A percentile compares a stretch with the other conserved stretches of the same genome.
Evolutionary conservation across 1,140 invertebrate species (phyloP).

Genomic region (Drosophila bipectinata): DNA sequence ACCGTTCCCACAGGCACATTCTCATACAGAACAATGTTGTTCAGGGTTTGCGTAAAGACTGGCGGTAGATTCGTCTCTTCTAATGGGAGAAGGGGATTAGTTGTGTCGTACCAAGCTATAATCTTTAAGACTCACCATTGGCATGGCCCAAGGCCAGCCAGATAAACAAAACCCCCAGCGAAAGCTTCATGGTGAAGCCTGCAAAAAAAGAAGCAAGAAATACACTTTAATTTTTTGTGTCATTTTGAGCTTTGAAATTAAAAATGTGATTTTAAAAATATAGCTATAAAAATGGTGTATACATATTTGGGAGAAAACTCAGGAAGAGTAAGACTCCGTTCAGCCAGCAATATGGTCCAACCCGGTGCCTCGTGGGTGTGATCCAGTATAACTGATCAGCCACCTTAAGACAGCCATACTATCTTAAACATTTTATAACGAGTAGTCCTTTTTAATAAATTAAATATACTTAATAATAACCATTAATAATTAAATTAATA

Average conservation of each 20-base stretch:
- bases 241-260: slow-evolving; percentile 4
- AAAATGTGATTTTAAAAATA: too few species aligned
- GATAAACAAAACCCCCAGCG: slow-evolving; percentile 36
- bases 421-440: too few species aligned
- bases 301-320: too few species aligned
- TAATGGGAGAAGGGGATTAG: neutral
- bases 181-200: slow-evolving; percentile 55
- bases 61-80: slow-evolving; percentile 87
- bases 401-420: too few species aligned
- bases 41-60: slow-evolving; percentile 88
- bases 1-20: slow-evolving; percentile 90
- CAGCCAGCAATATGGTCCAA: too few species aligned
- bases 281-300: too few species aligned
- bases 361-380: too few species aligned
- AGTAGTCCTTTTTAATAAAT: too few species aligned
- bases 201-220: slow-evolving; percentile 32
- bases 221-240: slow-evolving; percentile 36
- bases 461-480: too few species aligned
- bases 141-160: slow-evolving; percentile 32
- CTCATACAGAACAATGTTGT: slow-evolving; percentile 90
- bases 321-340: too few species aligned
- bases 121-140: slow-evolving; percentile 2
- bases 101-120: neutral
- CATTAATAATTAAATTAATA: too few species aligned
- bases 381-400: too few species aligned